Percentiles rank a stretch among this genome's conserved stretches.
phyloP scores from a whole-genome alignment of 2,888 invertebrate genomes.

The Drosophila austrosaltans region DNA sequence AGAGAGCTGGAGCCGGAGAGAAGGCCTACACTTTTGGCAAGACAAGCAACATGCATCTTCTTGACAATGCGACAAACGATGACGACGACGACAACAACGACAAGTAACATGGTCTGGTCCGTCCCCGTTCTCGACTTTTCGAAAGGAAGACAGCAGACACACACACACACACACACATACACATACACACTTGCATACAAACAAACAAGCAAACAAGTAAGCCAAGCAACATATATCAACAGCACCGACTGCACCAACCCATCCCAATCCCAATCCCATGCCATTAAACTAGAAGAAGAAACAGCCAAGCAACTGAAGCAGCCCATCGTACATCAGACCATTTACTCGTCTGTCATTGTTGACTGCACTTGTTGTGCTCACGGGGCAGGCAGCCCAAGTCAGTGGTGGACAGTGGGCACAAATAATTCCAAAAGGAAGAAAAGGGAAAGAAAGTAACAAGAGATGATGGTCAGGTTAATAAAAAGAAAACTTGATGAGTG shows the following conservation, averaged over 20 bases:
- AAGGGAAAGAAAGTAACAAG: neutral
- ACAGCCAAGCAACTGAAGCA: conserved; percentile 36
- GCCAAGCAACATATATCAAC: conserved; percentile 77
- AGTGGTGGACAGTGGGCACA: conserved; percentile 33
- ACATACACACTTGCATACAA: neutral
- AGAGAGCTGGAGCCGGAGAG: conserved; percentile 20
- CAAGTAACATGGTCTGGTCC: conserved; percentile 53
- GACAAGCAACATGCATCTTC: conserved; percentile 78
- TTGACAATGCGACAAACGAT: conserved; percentile 80
- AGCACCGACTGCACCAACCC: conserved; percentile 36
- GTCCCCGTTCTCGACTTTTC: conserved; percentile 18
- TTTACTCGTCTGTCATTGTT: conserved; percentile 81
- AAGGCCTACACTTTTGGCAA: conserved; percentile 66
- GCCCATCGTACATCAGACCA: conserved; percentile 72
- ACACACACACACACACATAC: neutral
- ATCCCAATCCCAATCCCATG: neutral
- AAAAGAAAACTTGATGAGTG: too few species aligned
- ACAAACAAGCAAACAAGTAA: conserved; percentile 69
- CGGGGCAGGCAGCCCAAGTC: conserved; percentile 30
- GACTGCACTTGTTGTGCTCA: conserved; percentile 70
- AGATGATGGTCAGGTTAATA: too few species aligned
- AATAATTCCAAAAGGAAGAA: neutral
- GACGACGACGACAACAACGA: conserved; percentile 72
- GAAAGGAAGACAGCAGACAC: conserved; percentile 11
- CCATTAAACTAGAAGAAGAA: conserved; percentile 19